Evolutionary conservation across 2,113 vertebrate genomes (phyloP).

Genomic region (Empidonax alnorum): DNA sequence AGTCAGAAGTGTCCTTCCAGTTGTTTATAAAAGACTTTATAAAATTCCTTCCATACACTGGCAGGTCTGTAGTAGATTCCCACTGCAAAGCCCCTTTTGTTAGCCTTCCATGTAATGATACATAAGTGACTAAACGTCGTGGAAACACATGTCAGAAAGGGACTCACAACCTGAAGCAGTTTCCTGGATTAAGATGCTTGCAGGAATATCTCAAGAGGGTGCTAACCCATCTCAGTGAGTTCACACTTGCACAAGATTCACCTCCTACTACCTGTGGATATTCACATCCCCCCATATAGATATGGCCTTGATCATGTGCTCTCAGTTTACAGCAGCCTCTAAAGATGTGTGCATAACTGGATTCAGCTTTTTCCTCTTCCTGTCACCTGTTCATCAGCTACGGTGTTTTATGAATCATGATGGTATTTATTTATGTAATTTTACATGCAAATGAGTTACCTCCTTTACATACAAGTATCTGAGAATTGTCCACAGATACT

Average conservation of each 20-base stretch:
- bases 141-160: not conserved
- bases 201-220: not conserved
- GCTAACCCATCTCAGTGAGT: not conserved
- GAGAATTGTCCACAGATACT: accelerated
- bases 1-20: not conserved
- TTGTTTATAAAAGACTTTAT: not conserved
- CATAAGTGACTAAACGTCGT: not conserved
- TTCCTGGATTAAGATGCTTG: not conserved
- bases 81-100: not conserved
- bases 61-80: not conserved
- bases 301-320: not conserved
- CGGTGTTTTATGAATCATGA: not conserved
- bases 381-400: not conserved
- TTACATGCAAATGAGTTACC: not conserved
- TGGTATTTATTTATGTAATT: not conserved
- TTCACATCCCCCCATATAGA: not conserved
- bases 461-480: not conserved
- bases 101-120: not conserved
- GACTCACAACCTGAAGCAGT: not conserved
- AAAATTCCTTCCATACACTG: not conserved
- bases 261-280: not conserved
- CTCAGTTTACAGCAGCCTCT: not conserved
- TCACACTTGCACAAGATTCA: not conserved
- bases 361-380: not conserved
- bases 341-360: not conserved